These are phyloP conservation scores for Channa striata DNA, from an alignment of 2,797 vertebrate species.

Conservation along the genomic window DNA sequence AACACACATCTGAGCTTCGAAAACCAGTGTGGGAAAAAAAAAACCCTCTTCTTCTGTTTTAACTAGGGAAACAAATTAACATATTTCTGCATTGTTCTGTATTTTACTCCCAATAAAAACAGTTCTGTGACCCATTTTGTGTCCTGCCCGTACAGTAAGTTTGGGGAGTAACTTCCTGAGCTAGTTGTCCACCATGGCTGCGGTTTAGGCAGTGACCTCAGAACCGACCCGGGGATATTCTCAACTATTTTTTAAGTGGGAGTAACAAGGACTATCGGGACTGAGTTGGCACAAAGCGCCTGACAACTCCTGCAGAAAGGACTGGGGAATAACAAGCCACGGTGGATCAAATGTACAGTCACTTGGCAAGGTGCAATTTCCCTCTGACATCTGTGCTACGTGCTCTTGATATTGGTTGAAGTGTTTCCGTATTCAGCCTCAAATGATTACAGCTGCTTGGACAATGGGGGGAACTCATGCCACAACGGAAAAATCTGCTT, in stretches of 20 bases:
- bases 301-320: constrained; percentile 15
- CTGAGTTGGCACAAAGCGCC: neutral
- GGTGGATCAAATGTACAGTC: constrained; percentile 21
- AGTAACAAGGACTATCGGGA: constrained; percentile 5
- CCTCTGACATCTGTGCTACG: constrained; percentile 27
- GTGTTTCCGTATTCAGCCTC: constrained; percentile 27
- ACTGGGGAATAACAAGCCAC: constrained; percentile 9
- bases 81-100: no score
- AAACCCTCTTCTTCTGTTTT: no score
- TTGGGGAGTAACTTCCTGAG: no score
- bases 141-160: no score
- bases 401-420: constrained; percentile 36
- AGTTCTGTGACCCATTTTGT: no score
- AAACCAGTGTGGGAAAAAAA: no score
- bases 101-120: no score
- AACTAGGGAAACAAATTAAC: no score
- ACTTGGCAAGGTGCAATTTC: constrained; percentile 30
- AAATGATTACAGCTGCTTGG: constrained; percentile 26
- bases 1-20: no score
- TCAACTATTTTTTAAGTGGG: constrained; percentile 3
- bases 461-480: constrained; percentile 28
- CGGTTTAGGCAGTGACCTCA: no score
- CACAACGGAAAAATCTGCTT: constrained; percentile 24
- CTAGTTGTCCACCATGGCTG: no score
- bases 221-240: neutral